Evolutionary conservation across 2,797 vertebrate species (phyloP).

Genomic region (Eupleurogrammus muticus): DNA sequence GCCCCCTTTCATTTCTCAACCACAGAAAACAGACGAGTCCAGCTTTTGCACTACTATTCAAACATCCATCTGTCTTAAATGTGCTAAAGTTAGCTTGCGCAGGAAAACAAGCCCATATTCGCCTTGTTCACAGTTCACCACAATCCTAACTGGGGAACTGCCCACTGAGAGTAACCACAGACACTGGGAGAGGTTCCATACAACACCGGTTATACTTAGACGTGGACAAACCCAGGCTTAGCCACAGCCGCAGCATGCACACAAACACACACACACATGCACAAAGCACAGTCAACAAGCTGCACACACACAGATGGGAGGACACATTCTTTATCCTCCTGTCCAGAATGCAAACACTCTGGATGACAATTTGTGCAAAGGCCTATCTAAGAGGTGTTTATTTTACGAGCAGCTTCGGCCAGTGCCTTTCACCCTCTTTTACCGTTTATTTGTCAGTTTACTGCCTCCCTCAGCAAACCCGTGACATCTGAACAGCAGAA

Average conservation of each 20-base stretch:
- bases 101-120: slow-evolving; percentile 59
- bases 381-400: slow-evolving; percentile 33
- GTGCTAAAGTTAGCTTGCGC: slow-evolving; percentile 73
- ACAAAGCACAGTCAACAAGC: neutral
- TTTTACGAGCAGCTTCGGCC: slow-evolving; percentile 32
- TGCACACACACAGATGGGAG: slow-evolving; percentile 18
- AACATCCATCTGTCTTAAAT: slow-evolving; percentile 42
- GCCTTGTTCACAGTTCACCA: slow-evolving; percentile 63
- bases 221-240: slow-evolving; percentile 44
- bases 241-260: slow-evolving; percentile 49
- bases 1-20: slow-evolving; percentile 45
- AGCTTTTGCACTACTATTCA: slow-evolving; percentile 56
- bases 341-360: slow-evolving; percentile 27
- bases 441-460: neutral
- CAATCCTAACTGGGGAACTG: slow-evolving; percentile 65
- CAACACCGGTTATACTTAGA: slow-evolving; percentile 74
- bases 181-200: slow-evolving; percentile 72
- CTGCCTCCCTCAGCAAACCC: slow-evolving; percentile 21
- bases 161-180: slow-evolving; percentile 68
- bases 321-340: slow-evolving; percentile 24
- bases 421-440: neutral
- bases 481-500: neutral
- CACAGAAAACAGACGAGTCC: slow-evolving; percentile 46
- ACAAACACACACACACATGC: slow-evolving; percentile 8
- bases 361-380: slow-evolving; percentile 30